Evolutionary conservation across 2,888 invertebrate genomes (phyloP).

Genomic region (Drosophila mayaguana): DNA sequence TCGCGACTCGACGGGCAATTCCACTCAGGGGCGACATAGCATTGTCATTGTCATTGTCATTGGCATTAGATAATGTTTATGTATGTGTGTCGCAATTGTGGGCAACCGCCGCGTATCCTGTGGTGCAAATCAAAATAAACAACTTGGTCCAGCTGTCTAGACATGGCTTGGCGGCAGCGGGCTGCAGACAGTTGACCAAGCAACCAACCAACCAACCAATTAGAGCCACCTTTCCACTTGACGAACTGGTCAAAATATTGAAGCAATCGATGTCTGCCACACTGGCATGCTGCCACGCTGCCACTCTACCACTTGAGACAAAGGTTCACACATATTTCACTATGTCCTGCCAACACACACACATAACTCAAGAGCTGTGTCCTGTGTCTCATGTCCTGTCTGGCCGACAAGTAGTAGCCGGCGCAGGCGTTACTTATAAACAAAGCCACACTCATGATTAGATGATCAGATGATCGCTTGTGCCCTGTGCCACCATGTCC

Average conservation of each 20-base stretch:
- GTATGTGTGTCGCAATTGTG: slow-evolving; percentile 42
- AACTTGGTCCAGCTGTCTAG: slow-evolving; percentile 56
- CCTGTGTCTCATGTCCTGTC: slow-evolving; percentile 39
- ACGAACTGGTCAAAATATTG: slow-evolving; percentile 59
- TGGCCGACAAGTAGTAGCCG: slow-evolving; percentile 49
- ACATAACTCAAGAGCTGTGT: slow-evolving; percentile 58
- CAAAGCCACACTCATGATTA: slow-evolving; percentile 69
- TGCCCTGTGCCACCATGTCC: slow-evolving; percentile 15
- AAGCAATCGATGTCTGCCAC: slow-evolving; percentile 51
- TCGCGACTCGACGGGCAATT: slow-evolving; percentile 11
- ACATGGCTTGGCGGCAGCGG: slow-evolving; percentile 40
- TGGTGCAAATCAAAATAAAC: slow-evolving; percentile 69
- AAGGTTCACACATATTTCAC: slow-evolving; percentile 74
- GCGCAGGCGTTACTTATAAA: slow-evolving; percentile 70
- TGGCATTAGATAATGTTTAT: slow-evolving; percentile 43
- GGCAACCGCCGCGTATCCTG: slow-evolving; percentile 52
- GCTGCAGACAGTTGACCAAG: slow-evolving; percentile 30
- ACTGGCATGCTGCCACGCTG: slow-evolving; percentile 25
- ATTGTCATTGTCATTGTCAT: slow-evolving; percentile 29
- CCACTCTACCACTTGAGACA: slow-evolving; percentile 60
- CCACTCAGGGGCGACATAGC: slow-evolving; percentile 60
- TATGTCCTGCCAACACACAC: slow-evolving; percentile 56
- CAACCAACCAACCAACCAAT: slow-evolving; percentile 65
- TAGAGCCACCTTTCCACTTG: slow-evolving; percentile 46
- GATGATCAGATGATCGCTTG: slow-evolving; percentile 52